Conservation (phyloP, 2,888 invertebrate genomes). For the Strigamia transsilvanica region DNA sequence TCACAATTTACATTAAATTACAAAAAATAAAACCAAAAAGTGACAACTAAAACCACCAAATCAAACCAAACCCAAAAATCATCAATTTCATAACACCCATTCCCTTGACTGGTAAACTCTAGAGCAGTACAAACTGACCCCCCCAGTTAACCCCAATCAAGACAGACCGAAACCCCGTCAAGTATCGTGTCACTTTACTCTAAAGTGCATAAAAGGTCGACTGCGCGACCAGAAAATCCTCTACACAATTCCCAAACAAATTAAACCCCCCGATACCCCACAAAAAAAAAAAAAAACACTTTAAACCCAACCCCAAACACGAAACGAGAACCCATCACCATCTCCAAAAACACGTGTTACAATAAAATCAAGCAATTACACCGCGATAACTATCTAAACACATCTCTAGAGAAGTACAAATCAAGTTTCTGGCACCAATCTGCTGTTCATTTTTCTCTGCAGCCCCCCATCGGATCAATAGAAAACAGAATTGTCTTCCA, state of each 20-base stretch:
- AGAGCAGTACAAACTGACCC: background rate
- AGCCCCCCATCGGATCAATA: constrained; percentile 12
- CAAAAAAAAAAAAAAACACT: background rate
- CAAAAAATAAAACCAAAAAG: background rate
- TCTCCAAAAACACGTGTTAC: background rate
- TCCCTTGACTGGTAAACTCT: background rate
- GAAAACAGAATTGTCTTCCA: constrained; percentile 25
- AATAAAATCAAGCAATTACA: background rate
- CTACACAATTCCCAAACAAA: constrained; percentile 12
- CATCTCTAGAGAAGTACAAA: constrained; percentile 6
- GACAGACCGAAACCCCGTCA: background rate
- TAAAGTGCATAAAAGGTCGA: constrained; percentile 18
- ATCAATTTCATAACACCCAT: constrained; percentile 11
- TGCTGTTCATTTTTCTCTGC: background rate
- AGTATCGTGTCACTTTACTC: constrained; percentile 23
- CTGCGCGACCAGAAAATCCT: background rate
- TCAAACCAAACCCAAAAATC: background rate
- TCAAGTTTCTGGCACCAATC: background rate
- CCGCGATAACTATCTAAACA: background rate
- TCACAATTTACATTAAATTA: background rate
- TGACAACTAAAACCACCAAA: too few relatives aligned
- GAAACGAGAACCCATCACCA: background rate
- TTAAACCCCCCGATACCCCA: background rate
- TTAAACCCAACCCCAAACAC: background rate
- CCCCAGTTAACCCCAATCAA: constrained; percentile 28